Base-by-base conservation (phyloP, 1,140 invertebrate genomes). In the Meloidogyne exigua region DNA sequence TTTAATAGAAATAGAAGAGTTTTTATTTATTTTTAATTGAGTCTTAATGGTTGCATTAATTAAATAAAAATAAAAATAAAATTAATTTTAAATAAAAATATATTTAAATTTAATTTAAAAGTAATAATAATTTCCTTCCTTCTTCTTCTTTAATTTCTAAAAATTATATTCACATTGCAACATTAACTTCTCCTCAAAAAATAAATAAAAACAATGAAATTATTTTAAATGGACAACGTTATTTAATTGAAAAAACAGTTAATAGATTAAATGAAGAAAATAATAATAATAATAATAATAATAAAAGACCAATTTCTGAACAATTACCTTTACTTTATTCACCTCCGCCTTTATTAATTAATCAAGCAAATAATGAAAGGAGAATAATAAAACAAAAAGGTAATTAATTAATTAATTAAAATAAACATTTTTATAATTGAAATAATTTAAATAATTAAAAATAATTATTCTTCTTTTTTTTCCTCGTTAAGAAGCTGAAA, bases 201-300 rank as follows among this genome's bases (percentile, higher is more conserved):
- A 68, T 36, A 7, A 21, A 21, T 7, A 1, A 73, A 26, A 65
- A 42, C 4, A 23, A 39, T 39, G 36, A 62, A n/a, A 42, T 73
- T 18, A 36, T 73, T 32, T 36, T 73, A 62, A 49, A 65, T 39
- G 65, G 65, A 36, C 57, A 65, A 32, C 25, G 15, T n/a, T 73
- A 73, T 32, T 62, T 64, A 49, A 21, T 73, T 13, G 72, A 73
- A 32, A 23, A 64, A 23, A 73, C 72, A 25, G 4, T 73, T 64
- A 72, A 21, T 64, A 64, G 15, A 62, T 73, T 32, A 42, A 23
- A 23, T 23, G 2, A 32, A 26, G 25, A 42, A 42, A 71, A 13
- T 15, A n/a, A n/a, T n/a, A 44, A 49, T 23, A 15, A 42, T 2
- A 32, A 25, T 10, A 28, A 68, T 9, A 23, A 68, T 12, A 39